Percentiles rank a stretch among this genome's conserved stretches.
phyloP scores from a whole-genome alignment of 92 coral and sea anemone genomes.

The Zoanthus gigantus region DNA sequence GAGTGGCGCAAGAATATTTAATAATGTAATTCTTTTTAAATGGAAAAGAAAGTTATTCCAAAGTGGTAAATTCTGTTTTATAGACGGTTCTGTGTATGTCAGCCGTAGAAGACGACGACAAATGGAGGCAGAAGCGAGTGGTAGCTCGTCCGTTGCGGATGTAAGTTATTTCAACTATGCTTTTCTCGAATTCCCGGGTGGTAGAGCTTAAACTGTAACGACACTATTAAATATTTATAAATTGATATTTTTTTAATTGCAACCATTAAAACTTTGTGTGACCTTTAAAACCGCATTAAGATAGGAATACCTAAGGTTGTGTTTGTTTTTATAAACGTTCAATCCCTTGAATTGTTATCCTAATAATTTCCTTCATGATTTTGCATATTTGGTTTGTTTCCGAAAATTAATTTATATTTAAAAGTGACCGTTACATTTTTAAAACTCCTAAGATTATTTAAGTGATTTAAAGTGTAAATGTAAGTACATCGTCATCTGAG shows the following conservation, averaged over 20 bases:
- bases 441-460: no score
- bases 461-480: no score
- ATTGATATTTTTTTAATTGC: background rate
- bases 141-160: background rate
- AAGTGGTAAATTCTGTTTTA: background rate
- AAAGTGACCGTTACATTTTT: no score
- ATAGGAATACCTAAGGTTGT: background rate
- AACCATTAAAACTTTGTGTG: background rate
- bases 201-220: background rate
- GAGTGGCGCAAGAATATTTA: background rate
- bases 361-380: no score
- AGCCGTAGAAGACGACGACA: constrained; percentile 39
- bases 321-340: no score
- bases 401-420: no score
- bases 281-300: background rate
- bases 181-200: background rate
- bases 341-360: no score
- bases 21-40: background rate
- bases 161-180: constrained; percentile 39
- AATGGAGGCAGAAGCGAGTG: background rate
- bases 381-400: no score
- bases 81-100: constrained; percentile 22
- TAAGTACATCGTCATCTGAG: no score
- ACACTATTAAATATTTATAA: constrained; percentile 1
- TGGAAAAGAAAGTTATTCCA: background rate